Percentiles rank a stretch among this genome's conserved stretches.
These are phyloP conservation scores for Drosophila teissieri DNA, from an alignment of 1,140 invertebrate genomes.

Conservation along the genomic window DNA sequence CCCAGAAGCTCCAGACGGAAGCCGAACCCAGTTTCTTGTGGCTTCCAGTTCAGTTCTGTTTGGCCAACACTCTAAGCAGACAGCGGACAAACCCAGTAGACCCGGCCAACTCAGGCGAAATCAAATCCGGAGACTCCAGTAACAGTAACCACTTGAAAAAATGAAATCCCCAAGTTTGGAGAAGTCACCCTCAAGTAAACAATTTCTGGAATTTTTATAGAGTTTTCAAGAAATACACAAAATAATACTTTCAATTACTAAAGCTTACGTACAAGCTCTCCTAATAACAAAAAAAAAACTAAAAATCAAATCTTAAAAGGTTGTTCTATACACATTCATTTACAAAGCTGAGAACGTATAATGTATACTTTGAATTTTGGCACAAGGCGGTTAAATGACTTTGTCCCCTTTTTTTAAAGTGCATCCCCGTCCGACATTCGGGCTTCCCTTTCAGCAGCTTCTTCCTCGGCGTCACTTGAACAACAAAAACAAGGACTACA, in stretches of 20 bases:
- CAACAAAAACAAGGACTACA: conserved; percentile 31
- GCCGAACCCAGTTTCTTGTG: conserved; percentile 74
- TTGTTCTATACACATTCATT: too few species aligned
- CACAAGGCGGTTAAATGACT: too few species aligned
- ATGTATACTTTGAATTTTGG: too few species aligned
- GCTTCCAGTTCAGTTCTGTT: conserved; percentile 74
- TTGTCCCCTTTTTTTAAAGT: conserved; percentile 2
- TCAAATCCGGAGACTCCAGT: conserved; percentile 50
- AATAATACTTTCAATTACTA: too few species aligned
- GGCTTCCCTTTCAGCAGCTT: conserved; percentile 38
- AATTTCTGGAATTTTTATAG: too few species aligned
- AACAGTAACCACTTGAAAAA: conserved; percentile 15
- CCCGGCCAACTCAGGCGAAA: conserved; percentile 48
- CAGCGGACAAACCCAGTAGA: conserved; percentile 35
- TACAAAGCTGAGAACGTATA: too few species aligned
- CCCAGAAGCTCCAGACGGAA: conserved; percentile 65
- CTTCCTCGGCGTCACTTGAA: conserved; percentile 27
- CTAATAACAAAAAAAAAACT: too few species aligned
- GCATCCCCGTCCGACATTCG: conserved; percentile 27
- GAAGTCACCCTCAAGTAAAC: too few species aligned
- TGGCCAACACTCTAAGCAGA: conserved; percentile 70
- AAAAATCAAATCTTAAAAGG: too few species aligned
- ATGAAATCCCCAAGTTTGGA: background rate
- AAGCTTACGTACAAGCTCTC: too few species aligned
- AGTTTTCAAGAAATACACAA: too few species aligned